phyloP scores from a whole-genome alignment of 1,140 invertebrate species.

The Propsilocerus akamusi region DNA sequence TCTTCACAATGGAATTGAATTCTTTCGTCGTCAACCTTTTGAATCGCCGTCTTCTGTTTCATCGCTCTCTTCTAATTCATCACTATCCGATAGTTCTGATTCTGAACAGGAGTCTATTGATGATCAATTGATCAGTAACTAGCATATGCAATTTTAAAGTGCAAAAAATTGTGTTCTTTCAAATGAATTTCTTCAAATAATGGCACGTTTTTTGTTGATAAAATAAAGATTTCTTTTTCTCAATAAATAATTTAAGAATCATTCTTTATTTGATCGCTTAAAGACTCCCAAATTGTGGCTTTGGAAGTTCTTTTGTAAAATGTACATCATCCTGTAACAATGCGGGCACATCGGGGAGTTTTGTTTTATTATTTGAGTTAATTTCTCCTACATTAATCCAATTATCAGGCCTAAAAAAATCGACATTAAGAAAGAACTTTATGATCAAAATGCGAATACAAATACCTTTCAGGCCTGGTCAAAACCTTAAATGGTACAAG shows the following conservation, averaged over 20 bases:
- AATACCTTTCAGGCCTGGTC: neutral
- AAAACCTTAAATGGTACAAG: neutral
- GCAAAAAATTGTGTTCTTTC: too few species aligned
- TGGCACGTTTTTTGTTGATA: too few species aligned
- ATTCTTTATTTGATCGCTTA: neutral
- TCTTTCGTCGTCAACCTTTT: slow-evolving; percentile 11
- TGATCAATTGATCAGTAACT: too few species aligned
- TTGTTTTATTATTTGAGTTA: neutral
- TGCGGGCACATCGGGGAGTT: neutral
- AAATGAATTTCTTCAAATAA: too few species aligned
- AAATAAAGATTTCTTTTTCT: neutral
- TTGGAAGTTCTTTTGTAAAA: neutral
- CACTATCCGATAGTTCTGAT: neutral
- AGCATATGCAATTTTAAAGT: too few species aligned
- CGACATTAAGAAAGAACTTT: too few species aligned
- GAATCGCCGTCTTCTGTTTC: neutral
- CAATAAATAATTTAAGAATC: neutral
- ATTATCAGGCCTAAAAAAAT: too few species aligned
- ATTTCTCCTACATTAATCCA: neutral
- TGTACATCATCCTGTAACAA: neutral
- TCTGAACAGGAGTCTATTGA: too few species aligned
- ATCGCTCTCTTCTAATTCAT: neutral
- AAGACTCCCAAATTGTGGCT: neutral
- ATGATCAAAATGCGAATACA: too few species aligned
- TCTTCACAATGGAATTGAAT: slow-evolving; percentile 22